Evolutionary conservation across 2,888 invertebrate species (phyloP).

Genomic region (Drosophila ezoana): DNA sequence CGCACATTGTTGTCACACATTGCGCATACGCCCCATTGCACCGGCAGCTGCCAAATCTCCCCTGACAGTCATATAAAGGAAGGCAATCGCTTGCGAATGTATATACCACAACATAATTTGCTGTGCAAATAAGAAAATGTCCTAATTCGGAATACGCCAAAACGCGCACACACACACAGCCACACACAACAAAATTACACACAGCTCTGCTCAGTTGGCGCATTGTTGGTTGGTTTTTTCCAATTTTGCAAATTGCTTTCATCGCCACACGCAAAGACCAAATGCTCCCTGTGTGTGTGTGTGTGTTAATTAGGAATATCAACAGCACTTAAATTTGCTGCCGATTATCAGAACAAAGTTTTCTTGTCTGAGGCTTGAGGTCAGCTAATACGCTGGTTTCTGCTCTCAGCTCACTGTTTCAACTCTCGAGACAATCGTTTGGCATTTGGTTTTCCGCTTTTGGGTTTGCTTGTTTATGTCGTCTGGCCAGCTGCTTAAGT

Average conservation of each 20-base stretch:
- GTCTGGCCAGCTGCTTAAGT: constrained; percentile 20
- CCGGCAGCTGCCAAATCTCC: constrained; percentile 33
- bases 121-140: constrained; percentile 62
- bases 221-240: constrained; percentile 62
- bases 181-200: constrained; percentile 9
- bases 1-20: constrained; percentile 48
- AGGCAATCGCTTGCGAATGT: constrained; percentile 13
- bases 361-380: constrained; percentile 13
- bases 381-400: constrained; percentile 10
- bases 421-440: constrained; percentile 61
- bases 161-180: constrained; percentile 10
- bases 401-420: constrained; percentile 18
- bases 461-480: constrained; percentile 2
- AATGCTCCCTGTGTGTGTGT: constrained; percentile 33
- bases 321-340: constrained; percentile 68
- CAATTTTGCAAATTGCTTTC: constrained; percentile 70
- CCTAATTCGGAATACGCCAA: constrained; percentile 35
- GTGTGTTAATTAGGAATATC: constrained; percentile 77
- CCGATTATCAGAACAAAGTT: constrained; percentile 69
- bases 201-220: constrained; percentile 15
- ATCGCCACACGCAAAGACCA: constrained; percentile 40
- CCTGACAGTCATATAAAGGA: constrained; percentile 21
- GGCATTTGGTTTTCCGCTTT: constrained; percentile 35
- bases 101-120: constrained; percentile 32
- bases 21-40: constrained; percentile 64